Evolutionary conservation across 2,888 invertebrate species (phyloP).

Genomic region (Nomada fucata): DNA sequence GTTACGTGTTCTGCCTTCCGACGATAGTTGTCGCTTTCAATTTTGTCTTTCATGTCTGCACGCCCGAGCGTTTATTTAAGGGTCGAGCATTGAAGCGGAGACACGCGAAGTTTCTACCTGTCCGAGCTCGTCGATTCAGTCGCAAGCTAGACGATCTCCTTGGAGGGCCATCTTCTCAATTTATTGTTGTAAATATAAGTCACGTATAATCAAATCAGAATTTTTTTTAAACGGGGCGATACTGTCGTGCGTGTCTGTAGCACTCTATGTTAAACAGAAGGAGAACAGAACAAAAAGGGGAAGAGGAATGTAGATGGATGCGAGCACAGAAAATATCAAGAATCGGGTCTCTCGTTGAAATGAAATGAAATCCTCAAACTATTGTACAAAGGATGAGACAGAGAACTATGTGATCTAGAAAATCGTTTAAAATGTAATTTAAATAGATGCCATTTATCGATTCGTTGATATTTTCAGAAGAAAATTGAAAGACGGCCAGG

Average conservation of each 20-base stretch:
- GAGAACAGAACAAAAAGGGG: conserved; percentile 42
- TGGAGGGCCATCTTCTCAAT: conserved; percentile 77
- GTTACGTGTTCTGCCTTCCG: neutral
- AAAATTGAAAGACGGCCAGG: conserved; percentile 40
- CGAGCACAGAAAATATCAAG: conserved; percentile 67
- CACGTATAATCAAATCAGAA: conserved; percentile 76
- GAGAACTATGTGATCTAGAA: conserved; percentile 54
- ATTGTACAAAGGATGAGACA: conserved; percentile 58
- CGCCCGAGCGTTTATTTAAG: conserved; percentile 1
- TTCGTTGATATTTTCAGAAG: conserved; percentile 55
- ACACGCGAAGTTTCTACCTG: conserved; percentile 29
- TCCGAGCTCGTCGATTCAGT: conserved; percentile 46
- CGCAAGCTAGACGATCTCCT: conserved; percentile 75
- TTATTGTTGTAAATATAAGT: conserved; percentile 80
- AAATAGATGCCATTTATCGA: conserved; percentile 59
- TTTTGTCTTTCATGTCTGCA: conserved; percentile 48
- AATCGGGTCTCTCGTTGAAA: conserved; percentile 70
- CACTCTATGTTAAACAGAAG: conserved; percentile 75
- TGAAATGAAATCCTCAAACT: conserved; percentile 38
- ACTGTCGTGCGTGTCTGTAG: conserved; percentile 81
- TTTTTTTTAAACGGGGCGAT: conserved; percentile 79
- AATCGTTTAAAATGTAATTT: conserved; percentile 58
- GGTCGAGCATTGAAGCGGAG: neutral
- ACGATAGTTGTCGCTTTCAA: conserved; percentile 13
- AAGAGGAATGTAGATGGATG: conserved; percentile 73